Base-by-base conservation (phyloP, 1,140 invertebrate species). In the Camponotus floridanus region DNA sequence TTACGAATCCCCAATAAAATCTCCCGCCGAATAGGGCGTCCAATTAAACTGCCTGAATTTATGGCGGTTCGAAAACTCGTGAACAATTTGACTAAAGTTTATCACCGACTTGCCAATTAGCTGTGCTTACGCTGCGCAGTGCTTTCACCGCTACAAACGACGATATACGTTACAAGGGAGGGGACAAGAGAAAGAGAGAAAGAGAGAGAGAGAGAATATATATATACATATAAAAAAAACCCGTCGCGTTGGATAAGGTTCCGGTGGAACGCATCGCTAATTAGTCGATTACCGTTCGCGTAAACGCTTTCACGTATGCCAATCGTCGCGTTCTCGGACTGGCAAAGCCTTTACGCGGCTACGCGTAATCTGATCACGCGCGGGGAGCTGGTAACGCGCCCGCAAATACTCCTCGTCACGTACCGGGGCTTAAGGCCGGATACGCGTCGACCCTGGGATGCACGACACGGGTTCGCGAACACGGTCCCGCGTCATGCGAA, bases 381-480 rank as follows among this genome's bases (percentile, higher is more conserved):
- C 89, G 65, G 51, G 51, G 36, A 68, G 62, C 88, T 64, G 76
- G 81, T 87, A 88, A 90, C 91, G 74, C 91, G 85, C 67, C 67
- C 65, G 91, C 91, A 92, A 92, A 92, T 91, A 91, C 88, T 87
- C 85, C 79, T 76, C 83, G 91, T 92, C 91, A 92, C 91, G 91
- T 92, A 91, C 74, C 59, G 45, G 55, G 64, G 91, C 91, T 92
- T 91, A 92, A 91, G 90, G 62, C 51, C 51, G 86, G 85, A 88
- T 86, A 79, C 88, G 57, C 85, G 33, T 2, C 59, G 71, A 65
- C 73, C 73, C 74, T 73, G 65, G 61, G 64, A 65, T 73, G 67
- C 81, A 55, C 55, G 85, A 64, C 65, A 39, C 51, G 74, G 55
- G 45, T 42, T 26, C 81, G 83, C 73, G 83, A 64, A 42, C 83